Evolutionary conservation across 1,140 invertebrate genomes (phyloP), one percentile per base, ranked within the genome.

Genomic region (Drosophila asahinai): DNA sequence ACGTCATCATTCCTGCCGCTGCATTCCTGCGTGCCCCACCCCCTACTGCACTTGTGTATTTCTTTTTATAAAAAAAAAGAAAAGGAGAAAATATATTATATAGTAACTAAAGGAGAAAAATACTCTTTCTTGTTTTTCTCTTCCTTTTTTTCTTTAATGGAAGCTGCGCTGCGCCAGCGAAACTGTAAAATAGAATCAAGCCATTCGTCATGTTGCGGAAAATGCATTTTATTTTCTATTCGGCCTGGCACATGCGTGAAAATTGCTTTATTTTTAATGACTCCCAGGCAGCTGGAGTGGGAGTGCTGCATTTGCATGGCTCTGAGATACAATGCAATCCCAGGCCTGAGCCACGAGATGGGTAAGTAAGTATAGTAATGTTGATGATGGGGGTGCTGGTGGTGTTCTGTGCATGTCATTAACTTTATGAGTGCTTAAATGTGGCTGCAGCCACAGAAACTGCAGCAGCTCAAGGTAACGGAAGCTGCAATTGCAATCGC

Each of bases 181-280:
- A 86, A 86, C 86, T 89, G 84, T 81, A 76, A 84, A 89, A 89
- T 86, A 84, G 81, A 90, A 90, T 90, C 86, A 89, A 80, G 81
- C 78, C 78, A 90, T 89, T 84, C 84, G 86, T 89, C 84, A 80
- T 89, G 86, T 86, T 81, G 78, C 71, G 81, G 86, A 86, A 90
- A 89, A 89, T 90, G 71, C 79, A 89, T 82, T 89, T 81, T 82
- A 90, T 89, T 86, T 90, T 84, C 77, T 79, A 90, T 90, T 81
- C 52, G 75, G 67, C 68, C 73, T 76, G 82, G 86, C 81, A 87
- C 75, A 86, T 90, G 86, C 86, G 86, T 89, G 86, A 89, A 89
- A 89, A 89, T 89, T 86, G 81, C 84, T 87, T 89, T 87, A 90
- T 87, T 84, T 89, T 87, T 89, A 87, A 87, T 90, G 84, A 89